Evolutionary conservation across 2,888 invertebrate species (phyloP).

Genomic region (Linnaemya vulpina): DNA sequence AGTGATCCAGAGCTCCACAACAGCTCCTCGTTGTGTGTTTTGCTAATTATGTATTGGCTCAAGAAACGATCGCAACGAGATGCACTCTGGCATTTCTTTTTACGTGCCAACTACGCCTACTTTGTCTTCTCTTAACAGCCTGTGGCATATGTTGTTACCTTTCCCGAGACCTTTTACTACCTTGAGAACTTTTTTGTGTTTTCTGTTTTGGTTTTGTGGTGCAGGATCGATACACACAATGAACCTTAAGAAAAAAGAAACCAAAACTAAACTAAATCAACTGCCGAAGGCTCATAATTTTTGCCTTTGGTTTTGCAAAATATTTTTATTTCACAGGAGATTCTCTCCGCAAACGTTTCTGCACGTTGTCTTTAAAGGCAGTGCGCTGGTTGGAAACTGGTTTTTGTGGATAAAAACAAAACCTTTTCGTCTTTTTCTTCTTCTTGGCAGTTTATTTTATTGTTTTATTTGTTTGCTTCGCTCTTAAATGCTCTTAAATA

Average conservation of each 20-base stretch:
- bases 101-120: conserved; percentile 75
- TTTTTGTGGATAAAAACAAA: conserved; percentile 29
- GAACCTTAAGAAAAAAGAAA: not conserved
- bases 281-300: conserved; percentile 67
- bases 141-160: conserved; percentile 63
- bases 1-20: conserved; percentile 20
- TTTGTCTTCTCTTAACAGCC: conserved; percentile 66
- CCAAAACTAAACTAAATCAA: conserved; percentile 21
- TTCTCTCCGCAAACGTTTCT: conserved; percentile 21
- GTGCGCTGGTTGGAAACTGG: conserved; percentile 45
- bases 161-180: conserved; percentile 18
- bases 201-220: conserved; percentile 38
- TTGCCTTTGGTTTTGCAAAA: conserved; percentile 36
- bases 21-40: conserved; percentile 42
- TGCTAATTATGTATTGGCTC: conserved; percentile 66
- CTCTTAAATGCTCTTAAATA: conserved; percentile 60
- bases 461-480: conserved; percentile 33
- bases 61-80: conserved; percentile 44
- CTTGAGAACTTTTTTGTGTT: conserved; percentile 23
- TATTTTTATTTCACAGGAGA: conserved; percentile 44
- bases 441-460: conserved; percentile 25
- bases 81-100: conserved; percentile 68
- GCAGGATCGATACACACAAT: not conserved
- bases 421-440: not conserved
- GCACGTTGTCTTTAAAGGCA: conserved; percentile 9